Conservation (phyloP, 2,888 invertebrate species). For the Acronicta alni region DNA sequence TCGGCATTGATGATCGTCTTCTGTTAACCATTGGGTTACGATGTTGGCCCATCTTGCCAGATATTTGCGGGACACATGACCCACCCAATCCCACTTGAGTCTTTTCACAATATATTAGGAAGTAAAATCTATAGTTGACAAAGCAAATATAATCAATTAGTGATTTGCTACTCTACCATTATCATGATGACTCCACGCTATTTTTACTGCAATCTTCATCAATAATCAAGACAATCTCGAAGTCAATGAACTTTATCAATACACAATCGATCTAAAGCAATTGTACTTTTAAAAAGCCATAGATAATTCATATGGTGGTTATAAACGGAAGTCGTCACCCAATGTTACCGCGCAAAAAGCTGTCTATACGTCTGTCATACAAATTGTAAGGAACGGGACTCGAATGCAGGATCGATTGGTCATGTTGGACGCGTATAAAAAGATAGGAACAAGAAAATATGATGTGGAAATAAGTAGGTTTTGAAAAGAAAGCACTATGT, state of each 20-base stretch:
- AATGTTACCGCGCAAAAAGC: constrained; percentile 46
- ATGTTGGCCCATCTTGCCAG: too few relatives aligned
- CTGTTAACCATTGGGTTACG: too few relatives aligned
- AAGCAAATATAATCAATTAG: too few relatives aligned
- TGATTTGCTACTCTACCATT: neutral
- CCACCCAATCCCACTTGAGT: too few relatives aligned
- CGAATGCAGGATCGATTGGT: constrained; percentile 38
- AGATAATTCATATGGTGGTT: constrained; percentile 50
- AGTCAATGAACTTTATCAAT: constrained; percentile 31
- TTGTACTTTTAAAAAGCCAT: constrained; percentile 36
- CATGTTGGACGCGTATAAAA: constrained; percentile 14
- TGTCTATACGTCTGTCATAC: constrained; percentile 41
- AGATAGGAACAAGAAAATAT: neutral
- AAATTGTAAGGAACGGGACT: constrained; percentile 43
- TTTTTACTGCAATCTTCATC: neutral
- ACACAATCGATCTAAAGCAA: constrained; percentile 24
- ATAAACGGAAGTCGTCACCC: constrained; percentile 45
- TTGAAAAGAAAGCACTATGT: neutral
- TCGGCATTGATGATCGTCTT: too few relatives aligned
- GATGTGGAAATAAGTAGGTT: constrained; percentile 12
- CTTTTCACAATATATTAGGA: too few relatives aligned
- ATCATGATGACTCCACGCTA: neutral
- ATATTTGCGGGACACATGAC: too few relatives aligned
- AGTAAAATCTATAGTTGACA: too few relatives aligned
- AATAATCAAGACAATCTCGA: constrained; percentile 9